Evolutionary conservation across 1,140 invertebrate genomes (phyloP), one percentile per base, ranked within the genome.

Genomic region (Drosophila punjabiensis): DNA sequence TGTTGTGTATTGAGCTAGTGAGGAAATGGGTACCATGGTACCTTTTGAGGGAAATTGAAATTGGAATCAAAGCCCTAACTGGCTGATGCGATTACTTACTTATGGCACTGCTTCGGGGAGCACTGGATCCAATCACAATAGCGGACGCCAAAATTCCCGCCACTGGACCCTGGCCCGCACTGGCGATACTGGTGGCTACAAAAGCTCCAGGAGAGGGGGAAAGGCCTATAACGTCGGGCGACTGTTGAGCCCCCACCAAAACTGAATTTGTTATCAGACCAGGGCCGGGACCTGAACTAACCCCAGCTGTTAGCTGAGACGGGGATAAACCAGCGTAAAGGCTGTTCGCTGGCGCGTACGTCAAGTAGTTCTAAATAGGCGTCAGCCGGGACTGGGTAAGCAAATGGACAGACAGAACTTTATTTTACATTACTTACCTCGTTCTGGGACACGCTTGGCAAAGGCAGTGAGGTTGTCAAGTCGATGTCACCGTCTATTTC

Each of bases 401-500:
- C 43, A 37, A 16, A 18, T 48, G 14, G 11, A 28, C 24, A 28
- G 18, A 18, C 32, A 16, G 7, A 7, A 20, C 3, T 9, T 63
- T 5, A 20, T 18, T 35, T n/a, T 16, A 41, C 2, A 37, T n/a
- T 16, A 86, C 82, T 53, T 76, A 93, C 92, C 77, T 93, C 92
- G 35, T 91, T 93, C 53, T 93, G 92, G 11, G 92, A 92, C 8
- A 93, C 84, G 30, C 83, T 92, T 43, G 92, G 81, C 79, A 95
- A 93, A 32, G 95, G 94, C 13, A 95, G 93, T 5, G 95, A 93
- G 3, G 95, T 95, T 37, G 95, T 95, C 14, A 96, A 93, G 92
- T 96, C 96, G 67, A 96, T 96, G 82, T 96, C 96, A 3, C 95
- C 96, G 80, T 96, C 96, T 61, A 96, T 95, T 85, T 96, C 96